Evolutionary conservation across 1,140 invertebrate species (phyloP), one percentile per base, ranked within the genome.

Genomic region (Drosophila baimaii): DNA sequence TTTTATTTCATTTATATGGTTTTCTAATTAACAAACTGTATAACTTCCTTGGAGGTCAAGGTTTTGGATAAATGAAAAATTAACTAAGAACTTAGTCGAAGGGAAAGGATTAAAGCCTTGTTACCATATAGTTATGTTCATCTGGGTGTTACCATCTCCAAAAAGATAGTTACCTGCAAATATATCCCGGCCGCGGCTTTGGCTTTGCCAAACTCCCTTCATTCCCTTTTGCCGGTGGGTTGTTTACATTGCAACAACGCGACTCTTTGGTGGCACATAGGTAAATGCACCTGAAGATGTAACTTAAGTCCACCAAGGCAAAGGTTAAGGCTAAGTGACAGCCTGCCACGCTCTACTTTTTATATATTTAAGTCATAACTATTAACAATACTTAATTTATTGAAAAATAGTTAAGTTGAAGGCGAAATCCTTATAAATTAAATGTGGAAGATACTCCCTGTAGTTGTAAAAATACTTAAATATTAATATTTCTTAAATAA

Each of bases 161-260:
- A 6, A 6, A 47, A 49, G n/a, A 70, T 23, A 29, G 19, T 43
- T 54, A 25, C 39, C 58, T 51, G 47, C 51, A 46, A 59, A 63
- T 41, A 35, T 19, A 52, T 37, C n/a, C 39, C 23, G 17, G 12
- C 8, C 25, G 17, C 46, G 39, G 29, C 23, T 69, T 56, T 29
- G 29, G 31, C 25, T 23, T 29, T 19, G 27, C 5, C 12, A 13
- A 6, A 17, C 9, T 23, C 29, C 5, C 5, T 29, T 43, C 21
- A 7, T 8, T 13, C 23, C 41, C 35, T 46, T 54, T 46, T 62
- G 46, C 27, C 46, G 27, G 37, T 47, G 52, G 57, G 35, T 68
- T 86, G 78, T 79, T 88, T 86, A 72, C 70, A 47, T 71, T 79
- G 65, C 39, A 68, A 37, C 52, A n/a, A 46, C 66, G 69, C 79